These are phyloP conservation scores for Stegostoma tigrinum DNA, from an alignment of 2,113 vertebrate species.

Conservation along the genomic window DNA sequence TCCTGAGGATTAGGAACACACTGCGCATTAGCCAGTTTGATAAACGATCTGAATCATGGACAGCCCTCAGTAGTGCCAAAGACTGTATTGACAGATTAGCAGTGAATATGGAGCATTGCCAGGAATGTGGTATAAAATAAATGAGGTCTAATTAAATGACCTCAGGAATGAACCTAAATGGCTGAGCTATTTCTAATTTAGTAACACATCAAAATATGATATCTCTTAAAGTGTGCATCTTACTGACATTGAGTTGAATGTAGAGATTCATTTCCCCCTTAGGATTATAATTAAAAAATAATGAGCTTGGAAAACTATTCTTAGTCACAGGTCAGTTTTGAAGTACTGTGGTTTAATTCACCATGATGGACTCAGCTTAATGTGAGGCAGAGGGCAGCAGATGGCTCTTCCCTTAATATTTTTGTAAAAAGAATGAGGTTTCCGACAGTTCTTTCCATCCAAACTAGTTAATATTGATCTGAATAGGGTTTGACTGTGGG, in stretches of 20 bases:
- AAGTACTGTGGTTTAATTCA: conserved; percentile 27
- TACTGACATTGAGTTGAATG: conserved; percentile 34
- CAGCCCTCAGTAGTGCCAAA: neutral
- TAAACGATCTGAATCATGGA: conserved; percentile 10
- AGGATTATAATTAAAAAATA: conserved; percentile 36
- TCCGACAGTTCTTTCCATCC: neutral
- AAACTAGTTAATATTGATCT: conserved; percentile 28
- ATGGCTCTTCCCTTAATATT: conserved; percentile 2
- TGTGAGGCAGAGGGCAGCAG: neutral
- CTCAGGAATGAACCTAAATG: conserved; percentile 34
- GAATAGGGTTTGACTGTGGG: conserved; percentile 8
- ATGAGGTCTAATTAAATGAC: conserved; percentile 34
- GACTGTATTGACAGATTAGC: conserved; percentile 10
- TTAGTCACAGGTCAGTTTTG: conserved; percentile 25
- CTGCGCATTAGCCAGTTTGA: neutral
- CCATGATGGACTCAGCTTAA: neutral
- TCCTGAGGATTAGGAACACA: neutral
- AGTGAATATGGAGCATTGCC: conserved; percentile 22
- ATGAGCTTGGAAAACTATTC: conserved; percentile 17
- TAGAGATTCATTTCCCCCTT: conserved; percentile 22
- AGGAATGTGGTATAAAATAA: neutral
- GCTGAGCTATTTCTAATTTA: conserved; percentile 36
- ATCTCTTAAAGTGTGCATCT: neutral
- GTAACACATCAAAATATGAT: conserved; percentile 34
- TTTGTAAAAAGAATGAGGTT: neutral